phyloP scores from a whole-genome alignment of 2,797 vertebrate species.

The Todus mexicanus region DNA sequence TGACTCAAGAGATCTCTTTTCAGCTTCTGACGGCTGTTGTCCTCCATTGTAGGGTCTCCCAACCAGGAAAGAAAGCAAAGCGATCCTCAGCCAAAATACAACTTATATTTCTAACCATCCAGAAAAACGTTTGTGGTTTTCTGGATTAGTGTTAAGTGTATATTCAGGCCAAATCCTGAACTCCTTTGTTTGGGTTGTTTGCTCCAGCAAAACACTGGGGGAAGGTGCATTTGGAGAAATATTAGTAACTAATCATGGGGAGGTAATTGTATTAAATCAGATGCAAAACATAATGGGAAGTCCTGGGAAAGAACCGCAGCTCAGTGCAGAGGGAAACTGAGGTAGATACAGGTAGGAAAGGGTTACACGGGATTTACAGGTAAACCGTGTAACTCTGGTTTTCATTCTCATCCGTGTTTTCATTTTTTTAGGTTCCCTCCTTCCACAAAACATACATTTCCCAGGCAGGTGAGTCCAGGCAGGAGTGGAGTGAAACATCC shows the following conservation, averaged over 20 bases:
- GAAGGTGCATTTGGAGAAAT: background rate
- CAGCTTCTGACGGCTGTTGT: background rate
- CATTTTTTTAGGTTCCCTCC: background rate
- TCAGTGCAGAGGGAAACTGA: background rate
- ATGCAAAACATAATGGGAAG: background rate
- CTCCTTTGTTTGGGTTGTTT: background rate
- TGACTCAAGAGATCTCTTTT: background rate
- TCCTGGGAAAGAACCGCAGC: background rate
- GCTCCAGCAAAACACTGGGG: background rate
- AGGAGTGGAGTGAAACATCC: background rate
- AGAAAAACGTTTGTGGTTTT: background rate
- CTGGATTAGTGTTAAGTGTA: background rate
- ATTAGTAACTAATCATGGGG: background rate
- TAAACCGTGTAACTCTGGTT: background rate
- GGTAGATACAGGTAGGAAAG: background rate
- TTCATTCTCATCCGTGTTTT: background rate
- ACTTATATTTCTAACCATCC: background rate
- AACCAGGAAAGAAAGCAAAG: background rate
- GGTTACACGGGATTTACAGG: background rate
- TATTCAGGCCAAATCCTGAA: background rate
- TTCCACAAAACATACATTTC: background rate
- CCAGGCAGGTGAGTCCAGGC: background rate
- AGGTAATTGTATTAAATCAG: background rate
- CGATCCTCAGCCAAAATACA: background rate
- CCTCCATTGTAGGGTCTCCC: background rate